Evolutionary conservation across 2,888 invertebrate species (phyloP).

Genomic region (Syritta pipiens): DNA sequence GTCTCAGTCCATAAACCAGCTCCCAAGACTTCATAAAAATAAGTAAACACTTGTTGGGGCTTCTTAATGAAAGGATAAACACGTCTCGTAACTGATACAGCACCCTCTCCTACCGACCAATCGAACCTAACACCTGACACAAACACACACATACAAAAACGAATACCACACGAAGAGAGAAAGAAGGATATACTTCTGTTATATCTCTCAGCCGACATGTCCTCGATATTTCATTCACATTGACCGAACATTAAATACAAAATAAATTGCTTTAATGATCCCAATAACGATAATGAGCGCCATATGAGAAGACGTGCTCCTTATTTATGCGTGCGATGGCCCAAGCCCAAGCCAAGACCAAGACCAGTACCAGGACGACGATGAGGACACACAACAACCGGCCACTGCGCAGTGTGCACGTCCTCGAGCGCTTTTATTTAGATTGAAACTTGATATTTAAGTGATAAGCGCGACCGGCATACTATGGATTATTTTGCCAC

Average conservation of each 20-base stretch:
- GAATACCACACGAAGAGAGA: too few relatives aligned
- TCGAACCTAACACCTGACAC: conserved; percentile 30
- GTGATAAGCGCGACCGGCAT: conserved; percentile 73
- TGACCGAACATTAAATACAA: conserved; percentile 65
- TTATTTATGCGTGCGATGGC: conserved; percentile 57
- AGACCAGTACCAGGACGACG: too few relatives aligned
- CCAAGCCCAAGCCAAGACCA: conserved; percentile 13
- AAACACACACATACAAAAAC: neutral
- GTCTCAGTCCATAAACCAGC: neutral
- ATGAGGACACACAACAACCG: conserved; percentile 36
- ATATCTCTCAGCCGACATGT: conserved; percentile 57
- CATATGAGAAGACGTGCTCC: conserved; percentile 70
- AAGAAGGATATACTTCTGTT: conserved; percentile 25
- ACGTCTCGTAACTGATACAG: neutral
- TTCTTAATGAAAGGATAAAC: neutral
- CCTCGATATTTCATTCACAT: conserved; percentile 64
- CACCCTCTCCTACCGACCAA: neutral
- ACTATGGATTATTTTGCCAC: conserved; percentile 67
- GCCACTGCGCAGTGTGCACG: conserved; percentile 60
- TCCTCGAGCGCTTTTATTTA: conserved; percentile 71
- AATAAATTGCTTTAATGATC: conserved; percentile 77
- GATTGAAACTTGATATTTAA: conserved; percentile 79
- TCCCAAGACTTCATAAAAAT: neutral
- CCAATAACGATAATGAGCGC: conserved; percentile 79
- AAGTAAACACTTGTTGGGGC: too few relatives aligned